phyloP scores from a whole-genome alignment of 2,797 vertebrate species.

The Natrix natrix region DNA sequence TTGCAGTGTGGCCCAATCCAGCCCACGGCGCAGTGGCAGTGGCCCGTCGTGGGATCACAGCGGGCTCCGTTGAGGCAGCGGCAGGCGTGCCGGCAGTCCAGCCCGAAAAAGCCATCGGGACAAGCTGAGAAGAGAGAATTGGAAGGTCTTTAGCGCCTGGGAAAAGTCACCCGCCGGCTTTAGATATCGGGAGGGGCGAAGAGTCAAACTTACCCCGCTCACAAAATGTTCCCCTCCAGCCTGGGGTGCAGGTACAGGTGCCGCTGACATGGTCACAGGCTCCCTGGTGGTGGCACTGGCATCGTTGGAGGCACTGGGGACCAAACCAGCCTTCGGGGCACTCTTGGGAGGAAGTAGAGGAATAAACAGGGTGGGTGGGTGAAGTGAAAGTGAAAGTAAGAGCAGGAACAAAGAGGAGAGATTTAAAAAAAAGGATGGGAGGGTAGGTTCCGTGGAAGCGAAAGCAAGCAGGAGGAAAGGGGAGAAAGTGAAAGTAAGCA shows the following conservation, averaged over 20 bases:
- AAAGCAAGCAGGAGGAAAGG: too few relatives aligned
- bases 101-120: conserved; percentile 86
- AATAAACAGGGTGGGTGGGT: accelerated
- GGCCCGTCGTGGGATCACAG: conserved; percentile 77
- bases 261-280: conserved; percentile 90
- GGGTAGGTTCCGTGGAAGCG: too few relatives aligned
- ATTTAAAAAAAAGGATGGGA: too few relatives aligned
- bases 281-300: conserved; percentile 86
- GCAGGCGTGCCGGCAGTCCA: conserved; percentile 83
- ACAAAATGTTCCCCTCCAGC: conserved; percentile 92
- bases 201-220: conserved; percentile 77
- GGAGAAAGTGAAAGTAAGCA: too few relatives aligned
- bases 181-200: background rate
- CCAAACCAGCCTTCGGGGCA: conserved; percentile 84
- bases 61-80: conserved; percentile 79
- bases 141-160: background rate
- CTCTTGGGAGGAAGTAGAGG: conserved; percentile 65
- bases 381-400: too few relatives aligned
- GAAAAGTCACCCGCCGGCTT: accelerated
- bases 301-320: conserved; percentile 76
- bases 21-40: conserved; percentile 80
- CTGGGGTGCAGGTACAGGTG: conserved; percentile 85
- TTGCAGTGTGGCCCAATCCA: conserved; percentile 80
- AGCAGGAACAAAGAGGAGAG: too few relatives aligned
- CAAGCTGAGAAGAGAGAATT: conserved; percentile 75